These are phyloP conservation scores for Chinchilla lanigera DNA, from an alignment of 2,113 vertebrate genomes.

Conservation along the genomic window DNA sequence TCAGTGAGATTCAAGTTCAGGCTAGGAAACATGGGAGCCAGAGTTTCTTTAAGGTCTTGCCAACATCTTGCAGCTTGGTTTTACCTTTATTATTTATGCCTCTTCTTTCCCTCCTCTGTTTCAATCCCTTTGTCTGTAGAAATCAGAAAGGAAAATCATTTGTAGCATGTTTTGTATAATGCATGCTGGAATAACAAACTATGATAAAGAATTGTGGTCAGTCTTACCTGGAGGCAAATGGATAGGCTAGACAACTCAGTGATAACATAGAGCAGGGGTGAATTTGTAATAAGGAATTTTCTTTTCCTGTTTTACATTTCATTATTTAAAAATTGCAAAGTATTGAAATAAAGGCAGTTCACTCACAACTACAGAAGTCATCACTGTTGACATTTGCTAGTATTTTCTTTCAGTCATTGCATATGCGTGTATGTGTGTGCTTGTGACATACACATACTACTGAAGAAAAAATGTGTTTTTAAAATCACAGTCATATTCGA, in stretches of 20 bases:
- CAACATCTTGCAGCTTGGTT: constrained; percentile 38
- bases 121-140: constrained; percentile 32
- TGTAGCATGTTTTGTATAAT: constrained; percentile 40
- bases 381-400: not conserved
- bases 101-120: constrained; percentile 27
- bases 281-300: constrained; percentile 46
- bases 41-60: constrained; percentile 69
- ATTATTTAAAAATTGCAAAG: not conserved
- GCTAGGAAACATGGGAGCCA: not conserved
- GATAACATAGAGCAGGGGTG: not conserved
- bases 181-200: not conserved
- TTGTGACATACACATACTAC: not conserved
- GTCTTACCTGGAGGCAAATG: not conserved
- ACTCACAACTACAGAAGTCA: constrained; percentile 8
- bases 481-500: not conserved
- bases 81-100: constrained; percentile 33
- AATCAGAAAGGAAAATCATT: not conserved
- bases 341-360: constrained; percentile 15
- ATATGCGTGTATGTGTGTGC: not conserved
- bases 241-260: constrained; percentile 37
- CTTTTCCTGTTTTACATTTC: constrained; percentile 32
- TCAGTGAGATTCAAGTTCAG: not conserved
- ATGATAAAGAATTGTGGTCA: not conserved
- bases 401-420: not conserved
- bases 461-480: not conserved